Conservation (phyloP, 2,113 vertebrate genomes). For the Glaucomys volans region DNA sequence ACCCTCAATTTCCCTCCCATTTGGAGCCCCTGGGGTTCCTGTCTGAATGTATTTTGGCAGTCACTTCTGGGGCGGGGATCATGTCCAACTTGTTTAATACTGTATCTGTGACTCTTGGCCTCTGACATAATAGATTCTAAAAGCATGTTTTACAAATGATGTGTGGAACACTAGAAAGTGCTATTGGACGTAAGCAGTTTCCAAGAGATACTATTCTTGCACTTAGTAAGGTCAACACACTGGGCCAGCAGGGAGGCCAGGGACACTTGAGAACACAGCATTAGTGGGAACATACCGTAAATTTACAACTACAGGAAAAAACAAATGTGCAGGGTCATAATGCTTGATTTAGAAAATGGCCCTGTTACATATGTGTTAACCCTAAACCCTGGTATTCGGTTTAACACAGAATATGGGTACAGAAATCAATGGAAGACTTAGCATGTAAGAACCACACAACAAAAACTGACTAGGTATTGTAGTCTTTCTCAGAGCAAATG, state of each 20-base stretch:
- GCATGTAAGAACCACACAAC: neutral
- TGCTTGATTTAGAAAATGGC: slow-evolving; percentile 39
- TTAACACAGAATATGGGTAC: neutral
- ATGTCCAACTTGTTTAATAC: slow-evolving; percentile 5
- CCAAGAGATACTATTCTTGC: slow-evolving; percentile 8
- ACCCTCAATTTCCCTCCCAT: neutral
- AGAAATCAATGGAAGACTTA: neutral
- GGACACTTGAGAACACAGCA: neutral
- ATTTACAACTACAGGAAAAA: slow-evolving; percentile 28
- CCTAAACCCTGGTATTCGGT: neutral
- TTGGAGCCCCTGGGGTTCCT: neutral
- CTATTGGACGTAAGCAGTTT: neutral
- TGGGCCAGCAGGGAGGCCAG: accelerated
- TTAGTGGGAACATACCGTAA: neutral
- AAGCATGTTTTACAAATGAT: slow-evolving; percentile 61
- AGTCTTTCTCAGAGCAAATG: slow-evolving; percentile 46
- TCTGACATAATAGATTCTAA: slow-evolving; percentile 31
- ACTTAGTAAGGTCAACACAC: neutral
- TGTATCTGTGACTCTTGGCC: slow-evolving; percentile 29
- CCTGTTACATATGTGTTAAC: neutral
- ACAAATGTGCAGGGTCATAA: neutral
- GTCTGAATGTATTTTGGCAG: neutral
- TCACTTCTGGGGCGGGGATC: slow-evolving; percentile 21
- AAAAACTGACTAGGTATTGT: neutral
- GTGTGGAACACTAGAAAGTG: slow-evolving; percentile 60